phyloP scores from a whole-genome alignment of 2,888 invertebrate species.

The Scrobipalpa costella region DNA sequence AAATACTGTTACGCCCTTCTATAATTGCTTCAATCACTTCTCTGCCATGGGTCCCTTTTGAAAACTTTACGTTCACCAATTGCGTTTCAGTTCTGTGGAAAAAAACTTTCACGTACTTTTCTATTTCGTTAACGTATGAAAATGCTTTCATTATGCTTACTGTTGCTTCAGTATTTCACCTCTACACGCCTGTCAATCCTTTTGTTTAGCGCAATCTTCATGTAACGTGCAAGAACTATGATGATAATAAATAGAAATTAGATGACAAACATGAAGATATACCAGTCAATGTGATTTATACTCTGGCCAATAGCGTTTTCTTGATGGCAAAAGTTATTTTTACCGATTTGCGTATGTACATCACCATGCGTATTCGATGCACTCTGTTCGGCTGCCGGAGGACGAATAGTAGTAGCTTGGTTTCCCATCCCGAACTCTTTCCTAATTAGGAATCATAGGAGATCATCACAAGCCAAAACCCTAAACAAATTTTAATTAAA shows the following conservation, averaged over 20 bases:
- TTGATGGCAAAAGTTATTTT: background rate
- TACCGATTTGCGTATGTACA: background rate
- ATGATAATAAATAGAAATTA: background rate
- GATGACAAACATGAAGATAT: background rate
- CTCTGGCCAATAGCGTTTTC: background rate
- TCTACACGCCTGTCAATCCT: background rate
- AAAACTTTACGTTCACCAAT: background rate
- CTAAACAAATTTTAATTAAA: too few relatives aligned
- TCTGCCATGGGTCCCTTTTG: background rate
- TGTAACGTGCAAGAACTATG: background rate
- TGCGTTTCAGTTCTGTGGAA: background rate
- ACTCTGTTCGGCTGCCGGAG: constrained; percentile 5
- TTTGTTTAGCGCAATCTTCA: background rate
- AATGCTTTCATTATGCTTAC: background rate
- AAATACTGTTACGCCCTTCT: background rate
- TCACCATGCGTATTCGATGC: constrained; percentile 4
- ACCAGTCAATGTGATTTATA: background rate
- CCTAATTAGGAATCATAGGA: background rate
- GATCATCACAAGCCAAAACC: too few relatives aligned
- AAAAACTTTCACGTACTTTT: background rate
- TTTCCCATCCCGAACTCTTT: background rate
- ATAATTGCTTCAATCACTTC: background rate
- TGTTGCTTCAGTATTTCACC: background rate
- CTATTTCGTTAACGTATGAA: background rate
- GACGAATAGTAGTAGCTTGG: background rate